Base-by-base conservation (phyloP, 2,113 vertebrate genomes). In the Misgurnus anguillicaudatus region DNA sequence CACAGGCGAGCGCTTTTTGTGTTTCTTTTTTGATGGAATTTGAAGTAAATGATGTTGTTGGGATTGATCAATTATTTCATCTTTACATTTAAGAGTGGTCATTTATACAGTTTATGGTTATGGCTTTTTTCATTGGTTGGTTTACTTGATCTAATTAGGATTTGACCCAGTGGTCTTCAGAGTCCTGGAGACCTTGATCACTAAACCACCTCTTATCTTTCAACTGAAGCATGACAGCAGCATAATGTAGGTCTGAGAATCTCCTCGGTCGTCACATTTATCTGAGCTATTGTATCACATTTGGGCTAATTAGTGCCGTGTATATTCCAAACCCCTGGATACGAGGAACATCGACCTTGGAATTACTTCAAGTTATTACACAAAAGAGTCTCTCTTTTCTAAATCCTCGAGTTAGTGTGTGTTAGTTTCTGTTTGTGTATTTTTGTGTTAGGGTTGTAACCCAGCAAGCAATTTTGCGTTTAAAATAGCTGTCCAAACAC, bases 231-330 rank as follows among this genome's bases (percentile, higher is more conserved):
- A 14, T 76, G 47, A 64, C 74, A 64, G 24, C 45, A 9, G 45
- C 17, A 64, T 53, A 79, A 70, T 36, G 10, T 39, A 67, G 24
- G 55, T 57, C 64, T 42, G 45, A 82, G n/a, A 51, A 17, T 63
- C 73, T 53, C 53, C 60, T 86, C 31, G 51, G 74, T 63, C 73
- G 38, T 75, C 73, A 64, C 42, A 39, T 17, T 51, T 76, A 71
- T 67, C n/a, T 10, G 60, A 67, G 80, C 67, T 74, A 80, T 83
- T 89, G 86, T 87, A 64, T 88, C 80, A 82, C 80, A 87, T 90
- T 82, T 83, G 76, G 62, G 36, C 81, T 89, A 88, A 90, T 90
- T 90, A 89, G 85, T 88, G 78, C 83, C 6, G 78, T 75, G 78
- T 76, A 88, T 87, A 86, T 77, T 51, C 84, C 65, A 78, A 75